Conservation (phyloP, 1,140 invertebrate species). For the Popillia japonica region DNA sequence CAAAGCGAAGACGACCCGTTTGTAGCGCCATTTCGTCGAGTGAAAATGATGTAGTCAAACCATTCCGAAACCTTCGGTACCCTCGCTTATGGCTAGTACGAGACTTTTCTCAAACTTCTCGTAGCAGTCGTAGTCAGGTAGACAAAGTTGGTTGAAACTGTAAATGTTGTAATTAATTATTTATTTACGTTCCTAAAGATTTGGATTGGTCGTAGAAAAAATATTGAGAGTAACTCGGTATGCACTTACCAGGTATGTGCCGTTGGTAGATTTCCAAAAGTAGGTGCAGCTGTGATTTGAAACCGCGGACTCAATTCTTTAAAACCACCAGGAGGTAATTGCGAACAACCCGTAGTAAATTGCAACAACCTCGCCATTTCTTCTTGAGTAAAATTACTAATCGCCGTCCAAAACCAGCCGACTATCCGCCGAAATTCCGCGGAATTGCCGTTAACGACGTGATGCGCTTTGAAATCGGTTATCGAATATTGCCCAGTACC, state of each 20-base stretch:
- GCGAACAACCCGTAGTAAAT: slow-evolving; percentile 93
- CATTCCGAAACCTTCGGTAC: slow-evolving; percentile 95
- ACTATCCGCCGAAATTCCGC: slow-evolving; percentile 84
- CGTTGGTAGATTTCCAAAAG: slow-evolving; percentile 89
- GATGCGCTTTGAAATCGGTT: slow-evolving; percentile 87
- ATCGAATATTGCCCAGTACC: slow-evolving; percentile 94
- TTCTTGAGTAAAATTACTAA: slow-evolving; percentile 90
- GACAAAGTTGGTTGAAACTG: slow-evolving; percentile 95
- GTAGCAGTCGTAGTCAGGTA: slow-evolving; percentile 93
- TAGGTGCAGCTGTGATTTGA: slow-evolving; percentile 88
- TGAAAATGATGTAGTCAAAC: slow-evolving; percentile 65
- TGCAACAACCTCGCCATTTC: slow-evolving; percentile 93
- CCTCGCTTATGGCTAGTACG: slow-evolving; percentile 92
- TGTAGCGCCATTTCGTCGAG: neutral
- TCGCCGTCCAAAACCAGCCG: slow-evolving; percentile 94
- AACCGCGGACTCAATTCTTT: slow-evolving; percentile 88
- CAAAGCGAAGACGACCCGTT: neutral
- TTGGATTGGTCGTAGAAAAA: no score
- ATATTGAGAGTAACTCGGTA: no score
- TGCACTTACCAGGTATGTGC: slow-evolving; percentile 86
- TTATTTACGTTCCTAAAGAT: no score
- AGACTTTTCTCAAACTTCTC: slow-evolving; percentile 92
- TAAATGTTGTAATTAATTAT: slow-evolving; percentile 55
- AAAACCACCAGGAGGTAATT: slow-evolving; percentile 91
- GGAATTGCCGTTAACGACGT: slow-evolving; percentile 84